Evolutionary conservation across 2,888 invertebrate species (phyloP).

Genomic region (Halictus ligatus): DNA sequence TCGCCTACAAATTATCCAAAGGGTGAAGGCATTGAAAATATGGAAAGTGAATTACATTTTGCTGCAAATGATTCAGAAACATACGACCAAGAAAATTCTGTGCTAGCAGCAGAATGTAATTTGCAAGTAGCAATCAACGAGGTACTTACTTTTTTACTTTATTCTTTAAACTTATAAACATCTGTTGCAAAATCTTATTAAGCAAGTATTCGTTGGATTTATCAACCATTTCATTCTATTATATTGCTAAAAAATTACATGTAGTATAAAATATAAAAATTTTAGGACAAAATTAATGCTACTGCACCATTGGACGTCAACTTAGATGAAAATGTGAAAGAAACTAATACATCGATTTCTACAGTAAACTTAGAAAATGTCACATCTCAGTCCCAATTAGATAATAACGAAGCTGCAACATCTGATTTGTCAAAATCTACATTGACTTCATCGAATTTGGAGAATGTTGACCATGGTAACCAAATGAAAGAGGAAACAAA

Average conservation of each 20-base stretch:
- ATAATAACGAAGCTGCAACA: conserved; percentile 28
- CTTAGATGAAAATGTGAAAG: conserved; percentile 48
- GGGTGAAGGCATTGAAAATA: conserved; percentile 82
- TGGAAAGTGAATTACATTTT: conserved; percentile 83
- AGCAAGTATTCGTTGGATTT: neutral
- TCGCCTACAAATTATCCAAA: conserved; percentile 82
- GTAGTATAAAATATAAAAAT: conserved; percentile 25
- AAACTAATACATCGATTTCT: conserved; percentile 60
- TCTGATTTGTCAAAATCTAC: conserved; percentile 6
- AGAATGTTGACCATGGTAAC: neutral
- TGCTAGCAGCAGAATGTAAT: conserved; percentile 28
- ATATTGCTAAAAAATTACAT: neutral
- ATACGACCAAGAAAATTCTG: conserved; percentile 72
- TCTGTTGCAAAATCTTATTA: neutral
- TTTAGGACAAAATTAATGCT: conserved; percentile 37
- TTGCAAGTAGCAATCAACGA: conserved; percentile 23
- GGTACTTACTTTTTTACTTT: conserved; percentile 5
- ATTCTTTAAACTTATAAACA: neutral
- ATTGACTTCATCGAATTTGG: conserved; percentile 7
- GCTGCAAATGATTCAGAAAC: conserved; percentile 82
- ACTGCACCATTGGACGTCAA: conserved; percentile 12
- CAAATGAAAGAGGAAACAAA: conserved; percentile 32
- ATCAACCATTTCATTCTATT: too few species aligned
- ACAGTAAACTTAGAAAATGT: conserved; percentile 61
- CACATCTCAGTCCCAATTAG: conserved; percentile 62